Percentiles rank a stretch among this genome's conserved stretches.
Evolutionary conservation across 2,888 invertebrate genomes (phyloP).

Genomic region (Lacanobia oleracea): DNA sequence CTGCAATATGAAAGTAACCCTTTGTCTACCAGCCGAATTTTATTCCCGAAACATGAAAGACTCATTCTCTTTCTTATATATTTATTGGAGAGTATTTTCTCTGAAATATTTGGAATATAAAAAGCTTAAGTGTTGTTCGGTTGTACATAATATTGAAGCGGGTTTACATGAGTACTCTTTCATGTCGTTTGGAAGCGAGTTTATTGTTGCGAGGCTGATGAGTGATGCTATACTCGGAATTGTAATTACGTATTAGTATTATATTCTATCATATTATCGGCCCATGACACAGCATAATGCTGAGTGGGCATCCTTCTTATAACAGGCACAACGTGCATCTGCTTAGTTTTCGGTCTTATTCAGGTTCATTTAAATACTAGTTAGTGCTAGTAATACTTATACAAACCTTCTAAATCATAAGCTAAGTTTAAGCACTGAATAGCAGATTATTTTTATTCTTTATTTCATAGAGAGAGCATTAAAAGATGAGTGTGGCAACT

Average conservation of each 20-base stretch:
- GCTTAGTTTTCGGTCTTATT: no score
- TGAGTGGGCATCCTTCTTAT: no score
- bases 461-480: not conserved
- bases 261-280: no score
- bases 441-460: no score
- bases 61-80: constrained; percentile 38
- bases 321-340: no score
- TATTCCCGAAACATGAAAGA: constrained; percentile 58
- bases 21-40: constrained; percentile 64
- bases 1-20: constrained; percentile 64
- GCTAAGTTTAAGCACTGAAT: no score
- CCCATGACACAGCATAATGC: no score
- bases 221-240: not conserved
- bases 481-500: not conserved
- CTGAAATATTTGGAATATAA: constrained; percentile 39
- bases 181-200: not conserved
- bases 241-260: no score
- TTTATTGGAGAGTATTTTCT: constrained; percentile 56
- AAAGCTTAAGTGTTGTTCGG: constrained; percentile 54
- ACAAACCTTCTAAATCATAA: no score
- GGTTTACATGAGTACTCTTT: constrained; percentile 9
- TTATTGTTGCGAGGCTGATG: not conserved
- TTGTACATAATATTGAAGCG: constrained; percentile 10
- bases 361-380: no score
- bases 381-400: no score